Conservation (phyloP, 2,888 invertebrate genomes). For the Eumerus sabulonum region DNA sequence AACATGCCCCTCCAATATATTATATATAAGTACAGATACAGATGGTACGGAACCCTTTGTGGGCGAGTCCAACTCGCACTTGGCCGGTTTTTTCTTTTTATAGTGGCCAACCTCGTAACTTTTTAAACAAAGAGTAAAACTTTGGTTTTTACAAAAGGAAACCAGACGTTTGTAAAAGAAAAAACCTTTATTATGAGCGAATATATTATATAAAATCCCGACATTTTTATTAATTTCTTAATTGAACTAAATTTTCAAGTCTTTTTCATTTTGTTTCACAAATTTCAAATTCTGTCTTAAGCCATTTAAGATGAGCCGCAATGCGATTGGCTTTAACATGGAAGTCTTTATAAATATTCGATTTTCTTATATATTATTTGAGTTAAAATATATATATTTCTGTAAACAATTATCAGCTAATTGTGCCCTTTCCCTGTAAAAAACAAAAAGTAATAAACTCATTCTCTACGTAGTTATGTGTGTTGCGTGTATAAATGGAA, state of each 20-base stretch:
- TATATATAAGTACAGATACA: too few relatives aligned
- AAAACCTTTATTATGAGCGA: conserved; percentile 1
- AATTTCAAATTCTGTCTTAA: background rate
- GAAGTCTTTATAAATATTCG: background rate
- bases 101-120: too few relatives aligned
- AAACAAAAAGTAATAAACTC: conserved; percentile 8
- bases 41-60: too few relatives aligned
- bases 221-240: conserved; percentile 43
- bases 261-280: conserved; percentile 14
- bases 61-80: too few relatives aligned
- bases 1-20: too few relatives aligned
- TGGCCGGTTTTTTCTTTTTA: too few relatives aligned
- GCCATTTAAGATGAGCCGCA: background rate
- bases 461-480: conserved; percentile 22
- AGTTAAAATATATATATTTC: conserved; percentile 5
- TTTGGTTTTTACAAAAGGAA: background rate
- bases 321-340: too few relatives aligned
- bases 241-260: conserved; percentile 54
- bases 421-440: conserved; percentile 35
- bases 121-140: too few relatives aligned
- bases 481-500: conserved; percentile 19
- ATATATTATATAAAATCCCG: too few relatives aligned
- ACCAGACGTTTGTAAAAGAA: conserved; percentile 16
- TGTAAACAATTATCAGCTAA: conserved; percentile 11
- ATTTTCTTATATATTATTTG: background rate